Evolutionary conservation across 2,888 invertebrate species (phyloP), one percentile per base, ranked within the genome.

Genomic region (Machimus atricapillus): DNA sequence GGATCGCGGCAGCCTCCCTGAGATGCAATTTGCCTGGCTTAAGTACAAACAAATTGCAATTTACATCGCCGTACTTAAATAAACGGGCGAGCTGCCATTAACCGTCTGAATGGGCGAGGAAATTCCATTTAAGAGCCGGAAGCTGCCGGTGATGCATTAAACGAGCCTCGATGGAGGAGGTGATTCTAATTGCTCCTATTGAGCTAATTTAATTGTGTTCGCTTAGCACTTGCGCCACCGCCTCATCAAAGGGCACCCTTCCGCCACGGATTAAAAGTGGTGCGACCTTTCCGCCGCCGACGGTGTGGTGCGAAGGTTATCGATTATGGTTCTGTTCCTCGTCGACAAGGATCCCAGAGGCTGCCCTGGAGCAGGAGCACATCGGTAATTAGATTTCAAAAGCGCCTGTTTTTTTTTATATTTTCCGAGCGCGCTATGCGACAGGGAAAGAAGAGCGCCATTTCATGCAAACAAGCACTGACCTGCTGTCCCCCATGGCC

Each of bases 191-290:
- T 78, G 78, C 78, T 40, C 23, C 40, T 23, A 78, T 78, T 78
- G 78, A 78, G 78, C 78, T 78, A 78, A 78, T 78, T 78, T 37
- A 78, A 78, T 78, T 78, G 78, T 78, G 43, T 78, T 78, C 78
- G 43, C 43, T 78, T 78, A 43, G 78, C 40, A 43, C 43, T 78
- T 78, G 40, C 19, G 23, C 66, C 37, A 4, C 78, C 34, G 34
- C 34, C n/a, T 77, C 40, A 23, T 77, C 37, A 77, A 77, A 77
- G 19, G 23, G 16, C 23, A 4, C 34, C 6, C 66, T 66, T 2
- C 23, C 16, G 43, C 9, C 9, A 23, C 19, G 78, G 37, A 78
- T 78, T 78, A 78, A 78, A 78, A 78, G 78, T 43, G 37, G 40
- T 19, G 43, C 19, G 78, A 19, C 43, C 23, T 78, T 78, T 78